Conservation (phyloP, 2,113 vertebrate genomes). For the Lontra canadensis region DNA sequence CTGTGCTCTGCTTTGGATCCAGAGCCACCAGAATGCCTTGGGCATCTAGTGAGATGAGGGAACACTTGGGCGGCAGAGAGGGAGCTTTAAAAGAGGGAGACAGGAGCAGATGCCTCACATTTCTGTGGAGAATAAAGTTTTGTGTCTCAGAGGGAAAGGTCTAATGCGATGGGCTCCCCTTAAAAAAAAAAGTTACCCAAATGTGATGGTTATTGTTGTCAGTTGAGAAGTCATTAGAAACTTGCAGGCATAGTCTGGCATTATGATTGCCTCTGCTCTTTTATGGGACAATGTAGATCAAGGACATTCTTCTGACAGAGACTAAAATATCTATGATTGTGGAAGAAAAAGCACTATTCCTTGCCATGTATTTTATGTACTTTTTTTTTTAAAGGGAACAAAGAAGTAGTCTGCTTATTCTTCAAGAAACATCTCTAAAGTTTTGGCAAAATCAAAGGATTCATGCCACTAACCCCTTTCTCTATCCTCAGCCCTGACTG, state of each 20-base stretch:
- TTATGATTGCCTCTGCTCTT: not conserved
- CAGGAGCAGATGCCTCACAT: not conserved
- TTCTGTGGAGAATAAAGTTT: not conserved
- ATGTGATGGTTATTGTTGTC: not conserved
- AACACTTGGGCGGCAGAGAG: not conserved
- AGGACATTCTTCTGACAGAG: not conserved
- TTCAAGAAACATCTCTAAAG: not conserved
- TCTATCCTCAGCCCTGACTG: not conserved
- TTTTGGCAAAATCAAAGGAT: not conserved
- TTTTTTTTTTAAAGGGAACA: not conserved
- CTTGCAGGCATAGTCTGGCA: not conserved
- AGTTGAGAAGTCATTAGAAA: slow-evolving; percentile 1
- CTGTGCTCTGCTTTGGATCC: not conserved
- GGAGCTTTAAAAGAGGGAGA: not conserved
- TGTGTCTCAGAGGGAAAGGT: not conserved
- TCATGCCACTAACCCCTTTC: not conserved
- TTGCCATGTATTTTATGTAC: not conserved
- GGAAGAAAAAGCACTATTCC: slow-evolving; percentile 3
- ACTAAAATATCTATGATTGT: not conserved
- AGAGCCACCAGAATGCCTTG: not conserved
- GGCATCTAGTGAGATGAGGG: not conserved
- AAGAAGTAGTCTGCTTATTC: not conserved
- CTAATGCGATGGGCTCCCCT: not conserved
- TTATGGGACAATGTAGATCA: not conserved
- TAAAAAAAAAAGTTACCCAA: not conserved